Percentiles rank a stretch among this genome's conserved stretches.
phyloP scores from a whole-genome alignment of 2,797 vertebrate genomes.

The Catamblyrhynchus diadema region DNA sequence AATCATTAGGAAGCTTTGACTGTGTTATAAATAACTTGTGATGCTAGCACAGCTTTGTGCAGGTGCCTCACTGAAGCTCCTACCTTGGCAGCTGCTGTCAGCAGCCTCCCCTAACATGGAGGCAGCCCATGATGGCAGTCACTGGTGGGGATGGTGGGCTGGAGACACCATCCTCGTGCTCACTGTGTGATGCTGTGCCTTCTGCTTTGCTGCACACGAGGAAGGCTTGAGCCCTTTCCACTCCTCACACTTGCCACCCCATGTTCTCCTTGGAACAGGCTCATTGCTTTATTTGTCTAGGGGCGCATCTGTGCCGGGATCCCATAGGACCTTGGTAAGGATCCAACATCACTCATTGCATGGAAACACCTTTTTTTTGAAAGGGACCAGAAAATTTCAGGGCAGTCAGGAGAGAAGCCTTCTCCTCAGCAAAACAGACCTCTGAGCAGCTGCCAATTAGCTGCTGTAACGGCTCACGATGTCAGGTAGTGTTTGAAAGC shows the following conservation, averaged over 20 bases:
- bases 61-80: neutral
- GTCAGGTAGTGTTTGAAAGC: slow-evolving; percentile 34
- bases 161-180: neutral
- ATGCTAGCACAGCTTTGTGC: neutral
- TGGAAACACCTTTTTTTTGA: neutral
- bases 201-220: neutral
- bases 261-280: fast-evolving
- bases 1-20: neutral
- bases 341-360: neutral
- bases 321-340: neutral
- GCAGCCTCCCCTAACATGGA: fast-evolving
- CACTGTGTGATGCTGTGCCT: fast-evolving
- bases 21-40: neutral
- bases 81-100: neutral
- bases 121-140: neutral
- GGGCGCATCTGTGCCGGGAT: neutral
- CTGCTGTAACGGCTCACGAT: neutral
- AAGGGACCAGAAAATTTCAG: neutral
- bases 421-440: neutral
- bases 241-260: neutral
- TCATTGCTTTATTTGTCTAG: neutral
- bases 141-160: neutral
- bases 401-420: neutral
- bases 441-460: neutral
- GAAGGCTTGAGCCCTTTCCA: neutral